phyloP scores from a whole-genome alignment of 2,888 invertebrate species.

The Chironomus tentans region DNA sequence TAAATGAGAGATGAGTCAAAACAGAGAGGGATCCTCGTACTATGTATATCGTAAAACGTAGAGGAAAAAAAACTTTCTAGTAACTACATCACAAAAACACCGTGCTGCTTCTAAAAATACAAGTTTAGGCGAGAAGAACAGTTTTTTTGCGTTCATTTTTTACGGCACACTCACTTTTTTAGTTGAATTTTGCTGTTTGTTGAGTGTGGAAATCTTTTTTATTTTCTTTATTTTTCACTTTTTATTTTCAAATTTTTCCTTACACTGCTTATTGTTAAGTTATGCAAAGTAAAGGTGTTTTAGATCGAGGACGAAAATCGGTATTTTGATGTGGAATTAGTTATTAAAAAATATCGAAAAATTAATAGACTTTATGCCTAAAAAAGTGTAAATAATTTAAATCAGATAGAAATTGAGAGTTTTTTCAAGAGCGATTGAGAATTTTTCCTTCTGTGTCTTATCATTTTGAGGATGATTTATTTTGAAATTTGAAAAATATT shows the following conservation, averaged over 20 bases:
- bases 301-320: neutral
- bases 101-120: constrained; percentile 19
- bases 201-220: constrained; percentile 19
- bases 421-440: neutral
- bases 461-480: too few species aligned
- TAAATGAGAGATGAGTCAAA: constrained; percentile 9
- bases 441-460: too few species aligned
- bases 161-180: neutral
- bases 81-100: neutral
- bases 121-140: constrained; percentile 1
- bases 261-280: neutral
- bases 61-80: neutral
- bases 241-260: neutral
- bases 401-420: neutral
- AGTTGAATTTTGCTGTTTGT: constrained; percentile 21
- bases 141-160: neutral
- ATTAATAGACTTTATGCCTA: neutral
- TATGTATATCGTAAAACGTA: neutral
- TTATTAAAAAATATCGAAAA: neutral
- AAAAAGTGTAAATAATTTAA: neutral
- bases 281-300: neutral
- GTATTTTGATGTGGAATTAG: neutral
- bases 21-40: neutral
- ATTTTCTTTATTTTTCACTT: neutral
- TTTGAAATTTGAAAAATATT: neutral